Evolutionary conservation across 2,888 invertebrate genomes (phyloP).

Genomic region (Timema cristinae): DNA sequence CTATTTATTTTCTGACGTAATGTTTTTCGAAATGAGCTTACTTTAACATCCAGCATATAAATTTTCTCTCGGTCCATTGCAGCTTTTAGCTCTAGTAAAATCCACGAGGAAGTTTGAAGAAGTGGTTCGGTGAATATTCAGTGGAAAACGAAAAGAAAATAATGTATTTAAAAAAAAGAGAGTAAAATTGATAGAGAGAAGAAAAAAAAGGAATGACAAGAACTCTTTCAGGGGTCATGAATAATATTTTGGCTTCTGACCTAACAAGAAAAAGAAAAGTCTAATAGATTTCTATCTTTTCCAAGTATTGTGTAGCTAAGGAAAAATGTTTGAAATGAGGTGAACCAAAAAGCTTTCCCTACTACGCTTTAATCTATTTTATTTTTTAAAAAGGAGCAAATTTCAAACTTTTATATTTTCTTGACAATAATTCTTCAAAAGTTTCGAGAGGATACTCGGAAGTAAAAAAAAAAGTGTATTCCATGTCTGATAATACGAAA

Average conservation of each 20-base stretch:
- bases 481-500: too few species aligned
- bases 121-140: conserved; percentile 27
- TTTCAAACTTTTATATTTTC: too few species aligned
- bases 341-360: too few species aligned
- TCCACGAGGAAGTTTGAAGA: conserved; percentile 23
- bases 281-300: conserved; percentile 24
- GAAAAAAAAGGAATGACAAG: conserved; percentile 4
- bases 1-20: too few species aligned
- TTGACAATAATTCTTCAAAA: too few species aligned
- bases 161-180: conserved; percentile 10
- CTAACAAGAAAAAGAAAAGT: conserved; percentile 14
- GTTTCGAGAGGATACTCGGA: too few species aligned
- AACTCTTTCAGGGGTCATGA: conserved; percentile 31
- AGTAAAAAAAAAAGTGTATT: too few species aligned
- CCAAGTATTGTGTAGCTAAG: conserved; percentile 10
- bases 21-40: not conserved
- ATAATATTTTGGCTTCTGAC: conserved; percentile 31
- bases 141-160: conserved; percentile 18
- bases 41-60: not conserved
- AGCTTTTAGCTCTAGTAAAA: conserved; percentile 24
- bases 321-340: too few species aligned
- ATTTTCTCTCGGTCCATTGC: conserved; percentile 21
- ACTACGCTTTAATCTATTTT: too few species aligned
- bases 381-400: too few species aligned
- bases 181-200: not conserved